phyloP scores from a whole-genome alignment of 2,888 invertebrate species.

The Catotricha subobsoleta region DNA sequence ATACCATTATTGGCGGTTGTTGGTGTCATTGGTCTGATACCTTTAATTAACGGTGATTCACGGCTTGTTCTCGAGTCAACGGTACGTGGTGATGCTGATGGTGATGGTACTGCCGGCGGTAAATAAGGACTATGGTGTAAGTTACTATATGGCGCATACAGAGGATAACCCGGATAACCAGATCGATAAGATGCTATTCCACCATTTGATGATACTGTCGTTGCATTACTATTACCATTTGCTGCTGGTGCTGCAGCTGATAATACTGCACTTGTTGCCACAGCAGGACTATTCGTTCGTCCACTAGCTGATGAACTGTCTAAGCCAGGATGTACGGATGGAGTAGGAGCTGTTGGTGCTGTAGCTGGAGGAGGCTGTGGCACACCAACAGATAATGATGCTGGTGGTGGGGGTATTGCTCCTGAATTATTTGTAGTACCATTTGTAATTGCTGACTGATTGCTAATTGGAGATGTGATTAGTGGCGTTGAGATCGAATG shows the following conservation, averaged over 20 bases:
- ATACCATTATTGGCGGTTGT: conserved; percentile 7
- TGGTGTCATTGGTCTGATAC: conserved; percentile 17
- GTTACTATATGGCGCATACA: conserved; percentile 64
- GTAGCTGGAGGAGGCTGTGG: conserved; percentile 17
- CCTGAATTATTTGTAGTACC: conserved; percentile 22
- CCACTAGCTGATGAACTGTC: conserved; percentile 23
- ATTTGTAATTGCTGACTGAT: conserved; percentile 14
- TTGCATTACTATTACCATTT: conserved; percentile 18
- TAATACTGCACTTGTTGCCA: conserved; percentile 16
- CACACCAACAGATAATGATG: conserved; percentile 18
- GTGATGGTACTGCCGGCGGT: conserved; percentile 39
- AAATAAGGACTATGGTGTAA: conserved; percentile 56
- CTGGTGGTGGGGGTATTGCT: conserved; percentile 32
- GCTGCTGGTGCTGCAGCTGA: conserved; percentile 18
- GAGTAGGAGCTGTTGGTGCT: conserved; percentile 26
- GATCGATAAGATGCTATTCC: conserved; percentile 24
- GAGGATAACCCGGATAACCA: conserved; percentile 32
- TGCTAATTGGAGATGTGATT: conserved; percentile 16
- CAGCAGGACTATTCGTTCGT: conserved; percentile 31
- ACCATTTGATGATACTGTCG: conserved; percentile 15
- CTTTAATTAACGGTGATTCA: conserved; percentile 18
- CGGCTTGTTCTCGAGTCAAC: conserved; percentile 27
- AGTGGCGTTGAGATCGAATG: conserved; percentile 16
- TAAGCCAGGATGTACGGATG: conserved; percentile 18
- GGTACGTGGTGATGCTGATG: conserved; percentile 44